Evolutionary conservation across 1,140 invertebrate species (phyloP).

Genomic region (Diprion similis): DNA sequence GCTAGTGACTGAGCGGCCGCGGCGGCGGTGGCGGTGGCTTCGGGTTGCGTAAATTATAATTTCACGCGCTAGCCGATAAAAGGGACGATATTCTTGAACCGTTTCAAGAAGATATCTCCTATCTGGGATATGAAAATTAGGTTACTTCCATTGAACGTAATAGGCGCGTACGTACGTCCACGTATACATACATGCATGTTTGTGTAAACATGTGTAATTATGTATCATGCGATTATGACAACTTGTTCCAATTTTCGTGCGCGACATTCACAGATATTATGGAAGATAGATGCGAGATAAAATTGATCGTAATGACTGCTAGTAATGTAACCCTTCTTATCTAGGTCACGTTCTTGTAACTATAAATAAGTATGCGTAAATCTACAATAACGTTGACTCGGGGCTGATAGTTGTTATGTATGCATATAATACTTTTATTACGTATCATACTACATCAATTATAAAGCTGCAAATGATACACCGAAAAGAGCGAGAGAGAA

Average conservation of each 20-base stretch:
- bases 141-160: slow-evolving; percentile 24
- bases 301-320: not conserved
- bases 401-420: no score
- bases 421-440: no score
- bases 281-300: not conserved
- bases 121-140: slow-evolving; percentile 48
- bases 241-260: not conserved
- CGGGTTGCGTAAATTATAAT: not conserved
- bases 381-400: no score
- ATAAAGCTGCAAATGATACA: no score
- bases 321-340: not conserved
- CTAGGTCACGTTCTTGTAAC: not conserved
- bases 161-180: no score
- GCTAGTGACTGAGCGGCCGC: no score
- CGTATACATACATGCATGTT: no score
- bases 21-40: no score
- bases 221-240: not conserved
- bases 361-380: not conserved
- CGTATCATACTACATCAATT: no score
- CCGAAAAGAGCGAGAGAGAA: no score
- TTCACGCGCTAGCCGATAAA: slow-evolving; percentile 3
- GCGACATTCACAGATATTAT: not conserved
- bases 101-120: slow-evolving; percentile 47
- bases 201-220: not conserved
- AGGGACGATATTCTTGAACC: slow-evolving; percentile 45